Evolutionary conservation across 2,113 vertebrate species (phyloP).

Genomic region (Prionailurus viverrinus): DNA sequence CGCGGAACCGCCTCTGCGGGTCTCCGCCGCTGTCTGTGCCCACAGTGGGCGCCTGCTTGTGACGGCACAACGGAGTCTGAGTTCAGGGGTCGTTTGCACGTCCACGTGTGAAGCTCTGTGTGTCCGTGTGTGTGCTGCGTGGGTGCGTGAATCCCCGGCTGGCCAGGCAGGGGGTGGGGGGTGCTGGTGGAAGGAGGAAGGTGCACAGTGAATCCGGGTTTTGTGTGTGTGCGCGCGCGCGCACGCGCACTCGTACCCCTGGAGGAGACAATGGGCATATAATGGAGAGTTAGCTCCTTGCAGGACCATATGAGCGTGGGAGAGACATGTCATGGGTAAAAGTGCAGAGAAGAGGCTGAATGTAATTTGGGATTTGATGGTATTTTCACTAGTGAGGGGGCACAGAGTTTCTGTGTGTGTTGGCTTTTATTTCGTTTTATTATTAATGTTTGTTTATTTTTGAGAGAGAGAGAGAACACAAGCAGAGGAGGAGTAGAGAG

Average conservation of each 20-base stretch:
- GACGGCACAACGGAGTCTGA: not conserved
- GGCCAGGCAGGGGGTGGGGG: not conserved
- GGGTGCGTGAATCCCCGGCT: not conserved
- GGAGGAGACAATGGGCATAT: fast-evolving
- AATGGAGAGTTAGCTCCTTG: not conserved
- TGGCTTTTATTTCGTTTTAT: not conserved
- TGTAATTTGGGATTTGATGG: not conserved
- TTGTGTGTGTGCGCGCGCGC: not conserved
- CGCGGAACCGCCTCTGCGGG: not conserved
- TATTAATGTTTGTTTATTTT: too few species aligned
- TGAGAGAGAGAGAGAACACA: too few species aligned
- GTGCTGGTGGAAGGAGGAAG: fast-evolving
- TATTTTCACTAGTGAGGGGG: not conserved
- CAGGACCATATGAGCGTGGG: fast-evolving
- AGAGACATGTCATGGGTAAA: fast-evolving
- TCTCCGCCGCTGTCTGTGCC: not conserved
- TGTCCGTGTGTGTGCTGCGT: fast-evolving
- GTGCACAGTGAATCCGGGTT: not conserved
- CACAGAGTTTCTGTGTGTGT: not conserved
- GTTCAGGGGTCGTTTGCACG: not conserved
- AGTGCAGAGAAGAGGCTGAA: not conserved
- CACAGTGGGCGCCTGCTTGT: not conserved
- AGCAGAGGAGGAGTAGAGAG: too few species aligned
- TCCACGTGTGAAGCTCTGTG: not conserved
- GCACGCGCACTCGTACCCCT: fast-evolving